These are phyloP conservation scores for Brachionus rotundiformis DNA, from an alignment of 1,140 invertebrate genomes.

Conservation along the genomic window DNA sequence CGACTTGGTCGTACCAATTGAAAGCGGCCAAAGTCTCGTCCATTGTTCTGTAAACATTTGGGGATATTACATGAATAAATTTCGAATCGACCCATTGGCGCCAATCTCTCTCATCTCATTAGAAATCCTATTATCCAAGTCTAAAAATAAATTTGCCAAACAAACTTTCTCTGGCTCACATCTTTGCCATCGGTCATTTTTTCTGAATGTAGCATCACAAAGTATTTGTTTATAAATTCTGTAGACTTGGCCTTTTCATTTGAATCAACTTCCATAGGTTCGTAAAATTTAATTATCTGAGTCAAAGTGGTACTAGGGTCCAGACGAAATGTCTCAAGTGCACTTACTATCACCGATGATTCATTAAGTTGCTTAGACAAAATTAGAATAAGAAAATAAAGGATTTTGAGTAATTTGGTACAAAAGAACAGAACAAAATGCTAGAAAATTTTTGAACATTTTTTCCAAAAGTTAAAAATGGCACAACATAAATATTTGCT, in stretches of 20 bases:
- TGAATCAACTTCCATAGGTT: conserved; percentile 61
- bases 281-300: conserved; percentile 33
- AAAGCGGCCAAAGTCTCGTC: conserved; percentile 84
- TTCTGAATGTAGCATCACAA: conserved; percentile 78
- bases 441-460: too few species aligned
- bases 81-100: conserved; percentile 87
- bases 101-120: conserved; percentile 87
- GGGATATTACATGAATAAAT: conserved; percentile 87
- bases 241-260: conserved; percentile 71
- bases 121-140: too few species aligned
- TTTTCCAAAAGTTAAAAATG: too few species aligned
- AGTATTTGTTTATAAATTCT: conserved; percentile 86
- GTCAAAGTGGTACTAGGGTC: conserved; percentile 15
- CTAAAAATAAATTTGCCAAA: too few species aligned
- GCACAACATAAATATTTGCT: too few species aligned
- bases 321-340: conserved; percentile 71
- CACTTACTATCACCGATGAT: conserved; percentile 88
- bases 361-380: conserved; percentile 80
- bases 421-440: too few species aligned
- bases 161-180: conserved; percentile 55
- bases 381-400: too few species aligned
- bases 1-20: conserved; percentile 80
- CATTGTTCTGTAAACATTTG: conserved; percentile 88
- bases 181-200: conserved; percentile 54
- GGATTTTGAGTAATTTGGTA: too few species aligned